Percentiles rank a stretch among this genome's conserved stretches.
phyloP scores from a whole-genome alignment of 2,797 vertebrate species.

The Trachurus trachurus region DNA sequence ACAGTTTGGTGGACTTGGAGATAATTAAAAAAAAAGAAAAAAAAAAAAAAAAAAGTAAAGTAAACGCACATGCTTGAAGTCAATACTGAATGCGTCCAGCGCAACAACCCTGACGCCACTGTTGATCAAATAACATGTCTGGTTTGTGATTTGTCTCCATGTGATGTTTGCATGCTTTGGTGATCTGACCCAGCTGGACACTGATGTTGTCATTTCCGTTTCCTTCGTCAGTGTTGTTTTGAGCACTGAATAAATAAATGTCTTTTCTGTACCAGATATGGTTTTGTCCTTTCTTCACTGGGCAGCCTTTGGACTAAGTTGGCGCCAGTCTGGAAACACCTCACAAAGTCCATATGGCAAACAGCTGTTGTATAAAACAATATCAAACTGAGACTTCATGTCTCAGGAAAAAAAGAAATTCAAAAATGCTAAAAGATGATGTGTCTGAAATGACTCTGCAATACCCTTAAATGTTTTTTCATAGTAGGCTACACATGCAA shows the following conservation, averaged over 20 bases:
- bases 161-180: slow-evolving; percentile 9
- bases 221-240: slow-evolving; percentile 22
- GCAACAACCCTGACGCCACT: slow-evolving; percentile 4
- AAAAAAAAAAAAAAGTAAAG: too few species aligned
- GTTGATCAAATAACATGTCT: slow-evolving; percentile 16
- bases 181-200: slow-evolving; percentile 15
- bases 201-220: slow-evolving; percentile 21
- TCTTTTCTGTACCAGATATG: slow-evolving; percentile 41
- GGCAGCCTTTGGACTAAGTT: background rate
- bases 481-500: background rate
- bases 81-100: background rate
- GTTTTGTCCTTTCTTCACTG: slow-evolving; percentile 6
- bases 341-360: background rate
- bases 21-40: slow-evolving; percentile 15
- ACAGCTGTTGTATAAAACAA: background rate
- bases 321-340: background rate
- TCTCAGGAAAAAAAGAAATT: background rate
- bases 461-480: background rate
- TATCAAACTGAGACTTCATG: background rate
- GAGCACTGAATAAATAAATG: slow-evolving; percentile 66
- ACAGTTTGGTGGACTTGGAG: slow-evolving; percentile 72
- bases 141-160: slow-evolving; percentile 7
- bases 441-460: background rate
- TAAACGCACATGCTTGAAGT: background rate
- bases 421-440: background rate